Evolutionary conservation across 1,140 invertebrate species (phyloP), one percentile per base, ranked within the genome.

Genomic region (Melanaphis sacchari): DNA sequence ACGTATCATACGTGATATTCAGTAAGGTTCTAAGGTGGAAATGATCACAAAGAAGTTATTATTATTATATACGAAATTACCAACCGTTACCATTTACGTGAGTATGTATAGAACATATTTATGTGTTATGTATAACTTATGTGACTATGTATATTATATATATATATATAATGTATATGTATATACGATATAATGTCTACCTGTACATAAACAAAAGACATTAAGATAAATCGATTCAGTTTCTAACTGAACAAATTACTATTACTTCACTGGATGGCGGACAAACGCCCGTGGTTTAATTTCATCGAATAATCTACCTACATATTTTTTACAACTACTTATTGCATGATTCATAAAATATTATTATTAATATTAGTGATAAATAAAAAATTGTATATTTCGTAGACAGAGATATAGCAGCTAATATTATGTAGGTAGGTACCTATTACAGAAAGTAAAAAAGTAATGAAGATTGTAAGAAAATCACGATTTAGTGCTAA

Each of bases 1-100:
- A 41, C 40, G 26, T 59, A 21, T 36, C 88, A 36, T 89, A 89
- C 88, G 88, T 90, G 89, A 43, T 36, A 52, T 88, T 88, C 87
- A 4, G 88, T 89, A 40, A n/a, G 38, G 52, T 66, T 66, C 54
- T n/a, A 36, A 90, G 24, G 88, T 90, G 88, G 22, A 90, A 90
- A 90, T 54, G 38, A 90, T 59, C 49, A 49, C 49, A 24, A n/a
- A 38, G 21, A 88, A 52, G 87, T 88, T 52, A 88, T 88, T 52
- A 88, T 49, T 49, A 88, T 52, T 49, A 49, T n/a, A n/a, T 11
- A 88, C 24, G 87, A 43, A 46, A 43, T 31, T 43, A 87, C 85
- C 24, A 36, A 46, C 46, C 87, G 87, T 49, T 88, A 88, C 21
- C 43, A 18, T 52, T 52, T 88, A 88, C 85, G 41, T 43, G 41